Percentiles rank a stretch among this genome's conserved stretches.
These are phyloP conservation scores for Drosophila rhopaloa DNA, from an alignment of 1,140 invertebrate genomes.

Conservation along the genomic window DNA sequence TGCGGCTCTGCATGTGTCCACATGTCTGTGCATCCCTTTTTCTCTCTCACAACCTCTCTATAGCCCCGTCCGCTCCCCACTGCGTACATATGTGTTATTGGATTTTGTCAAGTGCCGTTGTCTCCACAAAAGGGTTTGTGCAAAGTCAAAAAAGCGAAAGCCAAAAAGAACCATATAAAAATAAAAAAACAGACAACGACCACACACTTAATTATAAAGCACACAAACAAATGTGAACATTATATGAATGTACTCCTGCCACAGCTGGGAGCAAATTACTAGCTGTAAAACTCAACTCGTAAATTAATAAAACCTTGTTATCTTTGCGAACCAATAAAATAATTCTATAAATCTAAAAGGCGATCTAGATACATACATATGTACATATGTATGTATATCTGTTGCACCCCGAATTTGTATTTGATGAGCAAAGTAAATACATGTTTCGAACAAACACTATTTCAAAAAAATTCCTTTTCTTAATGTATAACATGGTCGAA, in stretches of 20 bases:
- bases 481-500: too few species aligned
- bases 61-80: constrained; percentile 8
- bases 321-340: background rate
- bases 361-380: too few species aligned
- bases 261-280: constrained; percentile 37
- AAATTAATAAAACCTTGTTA: constrained; percentile 17
- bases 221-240: constrained; percentile 25
- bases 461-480: too few species aligned
- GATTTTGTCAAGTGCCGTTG: constrained; percentile 71
- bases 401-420: background rate
- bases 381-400: background rate
- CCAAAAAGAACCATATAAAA: constrained; percentile 58
- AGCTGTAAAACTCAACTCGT: constrained; percentile 4
- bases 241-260: constrained; percentile 22
- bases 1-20: constrained; percentile 59
- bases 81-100: constrained; percentile 44
- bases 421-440: background rate
- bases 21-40: constrained; percentile 29
- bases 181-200: constrained; percentile 48
- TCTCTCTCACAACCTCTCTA: constrained; percentile 4
- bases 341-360: background rate
- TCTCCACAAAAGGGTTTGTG: constrained; percentile 68
- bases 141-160: constrained; percentile 78
- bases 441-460: too few species aligned
- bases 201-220: constrained; percentile 72